phyloP scores from a whole-genome alignment of 2,113 vertebrate species.

The Aleadryas rufinucha region DNA sequence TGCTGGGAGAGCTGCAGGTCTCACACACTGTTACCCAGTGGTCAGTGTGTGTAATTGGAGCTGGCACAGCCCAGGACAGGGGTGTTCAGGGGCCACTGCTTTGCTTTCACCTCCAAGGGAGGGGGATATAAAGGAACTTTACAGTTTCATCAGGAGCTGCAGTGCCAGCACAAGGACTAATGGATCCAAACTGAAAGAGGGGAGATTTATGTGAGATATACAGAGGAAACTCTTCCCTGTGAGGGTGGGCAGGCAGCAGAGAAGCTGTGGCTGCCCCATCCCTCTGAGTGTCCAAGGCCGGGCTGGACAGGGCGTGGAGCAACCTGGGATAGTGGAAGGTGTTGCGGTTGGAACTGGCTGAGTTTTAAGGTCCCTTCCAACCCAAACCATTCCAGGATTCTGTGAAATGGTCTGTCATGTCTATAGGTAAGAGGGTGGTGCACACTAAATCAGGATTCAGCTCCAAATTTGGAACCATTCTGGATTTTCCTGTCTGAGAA shows the following conservation, averaged over 20 bases:
- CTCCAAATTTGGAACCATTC: background rate
- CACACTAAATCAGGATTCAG: background rate
- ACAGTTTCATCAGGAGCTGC: background rate
- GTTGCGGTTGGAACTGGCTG: no score
- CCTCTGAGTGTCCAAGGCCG: background rate
- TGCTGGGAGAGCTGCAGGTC: background rate
- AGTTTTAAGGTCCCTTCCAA: background rate
- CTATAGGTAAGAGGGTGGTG: no score
- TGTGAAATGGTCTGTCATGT: accelerated
- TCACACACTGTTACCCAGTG: accelerated
- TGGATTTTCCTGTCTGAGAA: background rate
- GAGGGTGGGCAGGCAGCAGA: background rate
- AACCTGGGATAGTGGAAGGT: accelerated
- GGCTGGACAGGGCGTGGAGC: background rate
- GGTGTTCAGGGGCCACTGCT: background rate
- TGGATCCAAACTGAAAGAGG: background rate
- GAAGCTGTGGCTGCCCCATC: background rate
- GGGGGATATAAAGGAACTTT: background rate
- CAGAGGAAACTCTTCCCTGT: background rate
- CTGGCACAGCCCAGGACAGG: background rate
- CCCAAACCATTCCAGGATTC: background rate
- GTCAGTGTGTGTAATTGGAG: background rate
- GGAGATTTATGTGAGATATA: background rate
- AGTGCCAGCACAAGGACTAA: background rate
- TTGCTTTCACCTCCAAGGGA: background rate